A percentile compares a stretch with the other conserved stretches of the same genome.
These are phyloP conservation scores for Astyanax mexicanus DNA, from an alignment of 2,797 vertebrate genomes.

Conservation along the genomic window DNA sequence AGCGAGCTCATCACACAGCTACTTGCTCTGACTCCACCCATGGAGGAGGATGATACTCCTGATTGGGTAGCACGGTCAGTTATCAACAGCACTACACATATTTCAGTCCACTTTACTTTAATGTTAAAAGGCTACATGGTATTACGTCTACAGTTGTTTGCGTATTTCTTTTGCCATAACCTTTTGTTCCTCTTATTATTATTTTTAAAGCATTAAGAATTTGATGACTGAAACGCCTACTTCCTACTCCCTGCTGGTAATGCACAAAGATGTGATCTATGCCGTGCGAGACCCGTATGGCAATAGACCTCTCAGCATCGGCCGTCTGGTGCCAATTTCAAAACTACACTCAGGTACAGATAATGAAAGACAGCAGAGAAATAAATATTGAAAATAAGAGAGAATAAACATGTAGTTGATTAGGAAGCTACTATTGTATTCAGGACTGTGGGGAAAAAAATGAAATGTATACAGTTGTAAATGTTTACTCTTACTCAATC, in stretches of 20 bases:
- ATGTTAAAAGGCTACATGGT: background rate
- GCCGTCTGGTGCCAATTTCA: constrained; percentile 89
- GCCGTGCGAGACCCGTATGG: constrained; percentile 96
- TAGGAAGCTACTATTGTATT: too few species aligned
- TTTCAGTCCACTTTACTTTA: background rate
- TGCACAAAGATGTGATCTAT: constrained; percentile 96
- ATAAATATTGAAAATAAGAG: background rate
- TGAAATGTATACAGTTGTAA: too few species aligned
- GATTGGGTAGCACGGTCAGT: constrained; percentile 96
- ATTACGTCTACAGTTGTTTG: background rate
- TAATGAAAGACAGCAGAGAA: background rate
- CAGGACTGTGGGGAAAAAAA: background rate
- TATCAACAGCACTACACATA: background rate
- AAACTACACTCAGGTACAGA: constrained; percentile 84
- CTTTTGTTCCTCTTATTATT: background rate
- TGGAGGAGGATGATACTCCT: constrained; percentile 89
- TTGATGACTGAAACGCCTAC: constrained; percentile 95
- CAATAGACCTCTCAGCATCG: constrained; percentile 94
- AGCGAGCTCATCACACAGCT: constrained; percentile 98
- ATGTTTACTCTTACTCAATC: too few species aligned
- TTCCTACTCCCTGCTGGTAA: constrained; percentile 93
- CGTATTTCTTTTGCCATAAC: background rate
- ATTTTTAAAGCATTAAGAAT: constrained; percentile 89
- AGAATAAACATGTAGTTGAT: too few species aligned
- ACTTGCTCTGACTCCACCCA: constrained; percentile 93